Conservation (phyloP, 2,888 invertebrate genomes). For the Lordiphosa fenestrarum region DNA sequence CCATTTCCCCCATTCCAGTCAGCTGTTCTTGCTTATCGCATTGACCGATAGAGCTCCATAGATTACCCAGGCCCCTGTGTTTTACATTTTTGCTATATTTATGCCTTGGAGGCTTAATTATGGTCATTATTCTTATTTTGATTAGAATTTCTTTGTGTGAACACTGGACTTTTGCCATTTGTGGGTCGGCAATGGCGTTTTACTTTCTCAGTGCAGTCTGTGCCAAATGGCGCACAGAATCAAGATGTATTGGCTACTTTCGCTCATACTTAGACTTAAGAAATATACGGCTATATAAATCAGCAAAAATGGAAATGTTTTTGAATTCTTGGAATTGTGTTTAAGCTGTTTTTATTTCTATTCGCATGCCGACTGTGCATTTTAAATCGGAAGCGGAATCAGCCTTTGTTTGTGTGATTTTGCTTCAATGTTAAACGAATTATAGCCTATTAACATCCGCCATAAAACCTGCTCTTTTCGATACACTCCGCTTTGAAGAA, state of each 20-base stretch:
- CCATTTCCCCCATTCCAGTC: slow-evolving; percentile 37
- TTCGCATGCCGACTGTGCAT: too few relatives aligned
- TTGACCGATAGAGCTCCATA: slow-evolving; percentile 45
- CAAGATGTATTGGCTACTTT: not conserved
- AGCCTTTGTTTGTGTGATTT: too few relatives aligned
- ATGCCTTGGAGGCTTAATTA: slow-evolving; percentile 13
- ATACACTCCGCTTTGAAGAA: too few relatives aligned
- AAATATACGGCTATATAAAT: too few relatives aligned
- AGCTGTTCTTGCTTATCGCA: slow-evolving; percentile 58
- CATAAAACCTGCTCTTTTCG: too few relatives aligned
- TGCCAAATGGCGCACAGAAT: not conserved
- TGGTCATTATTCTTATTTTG: slow-evolving; percentile 14
- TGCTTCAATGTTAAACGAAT: too few relatives aligned
- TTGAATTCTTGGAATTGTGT: too few relatives aligned
- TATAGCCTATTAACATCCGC: too few relatives aligned
- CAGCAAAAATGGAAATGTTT: too few relatives aligned
- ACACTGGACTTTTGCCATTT: slow-evolving; percentile 11
- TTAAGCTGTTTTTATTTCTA: too few relatives aligned
- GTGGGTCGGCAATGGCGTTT: slow-evolving; percentile 19
- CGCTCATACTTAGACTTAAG: too few relatives aligned
- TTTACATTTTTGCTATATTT: slow-evolving; percentile 11
- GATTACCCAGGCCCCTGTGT: slow-evolving; percentile 3
- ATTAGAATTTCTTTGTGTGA: slow-evolving; percentile 29
- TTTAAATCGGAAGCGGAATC: too few relatives aligned
- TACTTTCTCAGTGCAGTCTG: slow-evolving; percentile 11